Evolutionary conservation across 2,888 invertebrate species (phyloP), one percentile per base, ranked within the genome.

Genomic region (Ornithoptera alexandrae): DNA sequence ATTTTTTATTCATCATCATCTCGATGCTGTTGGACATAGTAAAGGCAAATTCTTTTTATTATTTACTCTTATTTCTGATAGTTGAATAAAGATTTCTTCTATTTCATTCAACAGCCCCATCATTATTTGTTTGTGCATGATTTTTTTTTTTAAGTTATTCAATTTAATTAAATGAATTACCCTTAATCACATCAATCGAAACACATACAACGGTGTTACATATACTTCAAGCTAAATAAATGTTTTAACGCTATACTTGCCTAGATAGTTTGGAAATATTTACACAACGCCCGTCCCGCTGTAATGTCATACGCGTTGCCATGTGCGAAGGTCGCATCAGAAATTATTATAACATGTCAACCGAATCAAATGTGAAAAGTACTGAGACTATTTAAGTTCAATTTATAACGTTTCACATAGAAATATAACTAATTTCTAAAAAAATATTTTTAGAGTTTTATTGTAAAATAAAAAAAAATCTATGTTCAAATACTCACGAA

Each of bases 181-280:
- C 53, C 20, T 30, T 62, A 62, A 67, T 67, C 53, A 56, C 42
- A 67, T 67, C 56, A 20, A 65, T 70, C 42, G 72, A 74, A 73
- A 74, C 76, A 81, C 85, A 83, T 86, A 86, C 88, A 86, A 82
- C 84, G 84, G 83, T 77, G 77, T 75, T 76, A 73, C 79, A 83
- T 77, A 84, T 87, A 87, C 82, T 75, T 83, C 86, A 79, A 85
- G 85, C 80, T 89, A 90, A 88, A 89, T 89, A 90, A 79, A 77
- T 81, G 84, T 73, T 81, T 83, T 83, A 84, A 82, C 79, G 80
- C 87, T 89, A 90, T 81, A 83, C 83, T 86, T 77, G 79, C 85
- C 89, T 91, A 90, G 86, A 88, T 86, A 84, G 80, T 77, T 79
- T 76, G 75, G 10, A 74, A 73, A 77, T 85, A 84, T 87, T 86